These are phyloP conservation scores for Branchipolynoe longqiensis DNA, from an alignment of 2,888 invertebrate genomes.

Conservation along the genomic window DNA sequence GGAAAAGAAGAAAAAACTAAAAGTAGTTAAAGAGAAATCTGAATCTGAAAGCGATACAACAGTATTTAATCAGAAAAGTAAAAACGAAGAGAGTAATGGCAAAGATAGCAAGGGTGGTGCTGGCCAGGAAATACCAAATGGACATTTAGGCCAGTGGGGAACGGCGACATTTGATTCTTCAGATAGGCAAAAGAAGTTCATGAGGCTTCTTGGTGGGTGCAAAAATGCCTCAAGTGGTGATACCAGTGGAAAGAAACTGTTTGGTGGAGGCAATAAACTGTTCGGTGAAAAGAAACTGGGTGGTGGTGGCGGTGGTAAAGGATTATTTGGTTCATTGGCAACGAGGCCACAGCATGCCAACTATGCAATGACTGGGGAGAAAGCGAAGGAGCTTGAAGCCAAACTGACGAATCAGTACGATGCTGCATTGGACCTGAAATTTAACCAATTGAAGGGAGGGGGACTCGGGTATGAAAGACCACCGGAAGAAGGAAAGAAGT, in stretches of 20 bases:
- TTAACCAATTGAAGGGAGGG: constrained; percentile 68
- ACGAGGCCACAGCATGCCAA: constrained; percentile 5
- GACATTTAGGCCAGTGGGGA: constrained; percentile 71
- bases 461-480: constrained; percentile 73
- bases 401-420: constrained; percentile 72
- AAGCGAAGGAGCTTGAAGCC: constrained; percentile 67
- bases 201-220: constrained; percentile 73
- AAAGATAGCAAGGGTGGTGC: neutral
- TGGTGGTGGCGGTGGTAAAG: too few relatives aligned
- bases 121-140: neutral
- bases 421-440: constrained; percentile 70
- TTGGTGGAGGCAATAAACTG: neutral
- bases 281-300: too few relatives aligned
- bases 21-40: neutral
- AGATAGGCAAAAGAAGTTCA: constrained; percentile 73
- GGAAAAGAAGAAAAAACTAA: neutral
- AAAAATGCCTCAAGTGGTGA: constrained; percentile 66
- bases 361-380: constrained; percentile 69
- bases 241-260: neutral
- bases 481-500: constrained; percentile 73
- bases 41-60: neutral
- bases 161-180: constrained; percentile 69
- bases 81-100: neutral
- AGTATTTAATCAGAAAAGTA: neutral
- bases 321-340: constrained; percentile 60